phyloP scores from a whole-genome alignment of 2,113 vertebrate genomes.

The Gasterosteus aculeatus region DNA sequence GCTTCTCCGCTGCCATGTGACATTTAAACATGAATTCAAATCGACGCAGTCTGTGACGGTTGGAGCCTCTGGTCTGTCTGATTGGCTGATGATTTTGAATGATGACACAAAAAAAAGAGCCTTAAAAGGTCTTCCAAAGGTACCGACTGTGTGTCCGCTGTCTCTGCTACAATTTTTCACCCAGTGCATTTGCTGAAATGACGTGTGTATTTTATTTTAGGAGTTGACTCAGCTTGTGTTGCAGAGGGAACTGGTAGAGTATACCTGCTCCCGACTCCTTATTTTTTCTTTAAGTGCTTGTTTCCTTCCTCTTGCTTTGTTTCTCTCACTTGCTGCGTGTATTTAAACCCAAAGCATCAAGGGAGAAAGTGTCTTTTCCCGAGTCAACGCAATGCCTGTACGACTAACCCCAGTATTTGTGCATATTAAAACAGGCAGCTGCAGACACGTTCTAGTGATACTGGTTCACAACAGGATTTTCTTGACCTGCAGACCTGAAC shows the following conservation, averaged over 20 bases:
- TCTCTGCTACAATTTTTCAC: neutral
- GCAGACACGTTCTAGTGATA: constrained; percentile 51
- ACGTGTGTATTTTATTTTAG: constrained; percentile 80
- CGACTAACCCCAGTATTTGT: neutral
- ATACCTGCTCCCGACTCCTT: constrained; percentile 58
- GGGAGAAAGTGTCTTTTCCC: constrained; percentile 65
- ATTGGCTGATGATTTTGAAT: constrained; percentile 42
- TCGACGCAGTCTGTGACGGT: constrained; percentile 24
- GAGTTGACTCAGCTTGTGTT: constrained; percentile 84
- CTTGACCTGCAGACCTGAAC: constrained; percentile 24
- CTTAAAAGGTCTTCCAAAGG: neutral
- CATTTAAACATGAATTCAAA: constrained; percentile 32
- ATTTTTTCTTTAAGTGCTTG: constrained; percentile 20
- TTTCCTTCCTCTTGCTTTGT: constrained; percentile 61
- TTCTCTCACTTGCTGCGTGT: constrained; percentile 49
- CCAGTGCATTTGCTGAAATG: constrained; percentile 55
- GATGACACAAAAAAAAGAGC: constrained; percentile 4
- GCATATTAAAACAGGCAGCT: constrained; percentile 17
- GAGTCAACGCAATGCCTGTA: constrained; percentile 1
- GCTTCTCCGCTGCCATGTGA: constrained; percentile 34
- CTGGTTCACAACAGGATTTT: constrained; percentile 31
- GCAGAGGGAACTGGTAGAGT: constrained; percentile 84
- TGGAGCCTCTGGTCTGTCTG: constrained; percentile 20
- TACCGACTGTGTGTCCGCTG: constrained; percentile 12
- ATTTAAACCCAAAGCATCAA: constrained; percentile 56